Conservation (phyloP, 2,888 invertebrate genomes). For the Monopis laevigella region DNA sequence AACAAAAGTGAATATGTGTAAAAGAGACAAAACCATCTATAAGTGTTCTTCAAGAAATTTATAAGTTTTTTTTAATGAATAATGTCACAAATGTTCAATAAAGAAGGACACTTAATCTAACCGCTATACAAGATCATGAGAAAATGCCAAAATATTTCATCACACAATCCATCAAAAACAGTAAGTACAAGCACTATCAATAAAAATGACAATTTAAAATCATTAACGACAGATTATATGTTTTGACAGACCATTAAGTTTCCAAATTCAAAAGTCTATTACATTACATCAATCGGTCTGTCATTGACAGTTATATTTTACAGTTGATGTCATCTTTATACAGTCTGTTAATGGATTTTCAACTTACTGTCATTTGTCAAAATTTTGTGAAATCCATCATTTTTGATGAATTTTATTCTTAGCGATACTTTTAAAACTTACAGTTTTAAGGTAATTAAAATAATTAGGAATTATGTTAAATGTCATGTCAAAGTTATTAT, state of each 20-base stretch:
- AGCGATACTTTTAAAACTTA: too few relatives aligned
- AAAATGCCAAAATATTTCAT: constrained; percentile 32
- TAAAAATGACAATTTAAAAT: constrained; percentile 34
- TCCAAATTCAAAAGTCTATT: constrained; percentile 29
- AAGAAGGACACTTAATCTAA: too few relatives aligned
- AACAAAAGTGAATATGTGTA: too few relatives aligned
- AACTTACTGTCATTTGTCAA: constrained; percentile 4
- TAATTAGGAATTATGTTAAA: constrained; percentile 30
- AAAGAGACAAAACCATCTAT: too few relatives aligned
- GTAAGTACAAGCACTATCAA: constrained; percentile 24
- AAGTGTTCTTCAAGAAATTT: too few relatives aligned
- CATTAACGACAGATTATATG: constrained; percentile 50
- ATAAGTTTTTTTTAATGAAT: too few relatives aligned
- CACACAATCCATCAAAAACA: constrained; percentile 45
- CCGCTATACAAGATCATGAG: constrained; percentile 29
- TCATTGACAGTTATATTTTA: constrained; percentile 46
- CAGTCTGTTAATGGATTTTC: constrained; percentile 20
- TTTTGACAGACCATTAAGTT: constrained; percentile 61
- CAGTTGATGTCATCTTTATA: constrained; percentile 50
- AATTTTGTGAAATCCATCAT: too few relatives aligned
- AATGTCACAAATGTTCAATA: too few relatives aligned
- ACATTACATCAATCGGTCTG: constrained; percentile 41
- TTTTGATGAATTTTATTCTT: too few relatives aligned
- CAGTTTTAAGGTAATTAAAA: too few relatives aligned
- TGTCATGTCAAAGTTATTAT: constrained; percentile 28